Conservation (phyloP, 2,797 vertebrate genomes). For the Enteromius argenteus region DNA sequence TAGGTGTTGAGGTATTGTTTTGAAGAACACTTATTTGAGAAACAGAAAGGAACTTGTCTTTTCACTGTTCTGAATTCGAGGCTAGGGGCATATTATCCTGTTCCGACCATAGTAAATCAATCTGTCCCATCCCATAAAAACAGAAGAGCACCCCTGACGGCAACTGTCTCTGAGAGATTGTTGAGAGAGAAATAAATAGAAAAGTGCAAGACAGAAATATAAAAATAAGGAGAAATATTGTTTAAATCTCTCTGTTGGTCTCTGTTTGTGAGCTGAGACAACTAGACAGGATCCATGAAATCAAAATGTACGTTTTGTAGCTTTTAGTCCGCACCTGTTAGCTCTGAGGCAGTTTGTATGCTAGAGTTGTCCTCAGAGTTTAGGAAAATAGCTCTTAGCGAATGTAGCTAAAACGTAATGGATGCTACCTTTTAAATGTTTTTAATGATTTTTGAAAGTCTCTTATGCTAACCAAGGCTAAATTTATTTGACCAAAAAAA, state of each 20-base stretch:
- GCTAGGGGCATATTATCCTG: constrained; percentile 37
- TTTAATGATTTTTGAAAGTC: background rate
- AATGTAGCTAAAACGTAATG: background rate
- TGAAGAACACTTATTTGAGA: constrained; percentile 8
- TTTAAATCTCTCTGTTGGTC: background rate
- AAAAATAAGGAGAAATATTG: constrained; percentile 2
- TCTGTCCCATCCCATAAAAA: constrained; percentile 43
- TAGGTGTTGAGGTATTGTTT: constrained; percentile 20
- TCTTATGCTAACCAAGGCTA: background rate
- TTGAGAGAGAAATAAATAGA: constrained; percentile 26
- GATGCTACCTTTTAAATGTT: background rate
- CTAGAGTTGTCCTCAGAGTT: background rate
- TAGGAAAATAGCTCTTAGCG: background rate
- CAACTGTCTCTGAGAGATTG: constrained; percentile 32
- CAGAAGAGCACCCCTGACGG: constrained; percentile 22
- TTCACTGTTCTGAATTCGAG: constrained; percentile 28
- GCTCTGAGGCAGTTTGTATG: background rate
- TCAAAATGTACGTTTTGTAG: background rate
- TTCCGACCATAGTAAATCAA: constrained; percentile 52
- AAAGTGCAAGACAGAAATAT: constrained; percentile 28
- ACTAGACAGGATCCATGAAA: background rate
- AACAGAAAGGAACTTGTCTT: constrained; percentile 19
- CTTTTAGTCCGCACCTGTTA: background rate
- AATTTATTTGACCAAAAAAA: background rate
- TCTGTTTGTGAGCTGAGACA: background rate